Evolutionary conservation across 2,888 invertebrate genomes (phyloP), one percentile per base, ranked within the genome.

Genomic region (Rapana venosa): DNA sequence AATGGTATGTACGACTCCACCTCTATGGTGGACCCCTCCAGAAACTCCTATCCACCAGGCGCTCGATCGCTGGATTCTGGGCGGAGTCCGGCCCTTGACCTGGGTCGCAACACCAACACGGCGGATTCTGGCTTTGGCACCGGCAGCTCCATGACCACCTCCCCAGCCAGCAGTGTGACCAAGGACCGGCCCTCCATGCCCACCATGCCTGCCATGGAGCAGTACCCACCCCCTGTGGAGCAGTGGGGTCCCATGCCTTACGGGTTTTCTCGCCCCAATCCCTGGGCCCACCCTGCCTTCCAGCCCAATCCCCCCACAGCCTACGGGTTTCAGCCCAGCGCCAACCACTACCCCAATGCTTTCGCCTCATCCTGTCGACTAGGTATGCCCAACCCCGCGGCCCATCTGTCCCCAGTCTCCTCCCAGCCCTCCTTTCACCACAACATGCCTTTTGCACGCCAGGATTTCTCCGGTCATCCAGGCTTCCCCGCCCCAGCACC

Each of bases 401-500:
- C 90, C n/a, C 91, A 90, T 83, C 88, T 90, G 35, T 30, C 90
- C 15, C 70, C 79, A 2, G 26, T 74, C 20, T 32, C 91, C 11
- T 35, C 91, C 17, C 91, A 91, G 77, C 87, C 91, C 30, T 32
- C 91, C n/a, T 92, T 92, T 86, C 92, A 90, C 66, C 91, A 90
- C 81, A 90, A 91, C 88, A 88, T 90, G 66, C 88, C 87, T 88
- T 91, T 91, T 83, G 70, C 92, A 0, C 84, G 83, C 35, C 89
- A 85, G 13, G 91, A 90, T 70, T 89, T 92, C 47, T 56, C 91
- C 30, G 36, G 88, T 88, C 93, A 36, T 90, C 91, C 88, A 91
- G 91, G 90, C 88, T 92, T 90, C 84, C 91, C 47, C 70, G 81
- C 90, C 90, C 70, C 93, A 81, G 26, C 92, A 56, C 88, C 93